These are phyloP conservation scores for Elymnias hypermnestra DNA, from an alignment of 1,140 invertebrate species.

Conservation along the genomic window DNA sequence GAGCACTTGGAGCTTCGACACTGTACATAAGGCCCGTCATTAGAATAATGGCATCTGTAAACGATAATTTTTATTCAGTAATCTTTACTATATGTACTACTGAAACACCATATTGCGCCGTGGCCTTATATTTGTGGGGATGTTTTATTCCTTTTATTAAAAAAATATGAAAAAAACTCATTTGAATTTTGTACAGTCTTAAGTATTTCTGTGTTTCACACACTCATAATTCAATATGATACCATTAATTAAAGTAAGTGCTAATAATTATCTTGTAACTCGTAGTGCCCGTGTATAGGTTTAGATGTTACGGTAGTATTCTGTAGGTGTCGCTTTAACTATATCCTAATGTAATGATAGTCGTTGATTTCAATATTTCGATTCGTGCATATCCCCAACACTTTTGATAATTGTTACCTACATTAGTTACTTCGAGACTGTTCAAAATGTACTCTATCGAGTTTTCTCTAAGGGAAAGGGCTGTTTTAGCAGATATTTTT, in stretches of 20 bases:
- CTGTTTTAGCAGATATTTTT: constrained; percentile 75
- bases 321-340: constrained; percentile 65
- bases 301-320: constrained; percentile 62
- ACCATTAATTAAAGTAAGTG: constrained; percentile 48
- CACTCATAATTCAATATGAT: constrained; percentile 43
- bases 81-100: constrained; percentile 64
- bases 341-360: constrained; percentile 54
- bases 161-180: constrained; percentile 38
- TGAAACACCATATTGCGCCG: constrained; percentile 73
- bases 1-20: constrained; percentile 34
- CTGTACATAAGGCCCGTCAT: constrained; percentile 60
- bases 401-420: constrained; percentile 72
- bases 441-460: constrained; percentile 70
- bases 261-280: constrained; percentile 44
- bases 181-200: constrained; percentile 61
- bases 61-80: constrained; percentile 57
- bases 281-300: constrained; percentile 45
- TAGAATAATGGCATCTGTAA: constrained; percentile 49
- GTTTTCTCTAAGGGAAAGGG: constrained; percentile 74
- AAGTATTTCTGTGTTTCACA: constrained; percentile 46
- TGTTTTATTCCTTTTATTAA: constrained; percentile 66
- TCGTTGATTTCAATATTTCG: constrained; percentile 67
- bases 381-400: constrained; percentile 72
- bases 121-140: constrained; percentile 72
- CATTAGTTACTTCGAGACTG: constrained; percentile 75